phyloP scores from a whole-genome alignment of 2,888 invertebrate species.

The Sminthurinus aureus region DNA sequence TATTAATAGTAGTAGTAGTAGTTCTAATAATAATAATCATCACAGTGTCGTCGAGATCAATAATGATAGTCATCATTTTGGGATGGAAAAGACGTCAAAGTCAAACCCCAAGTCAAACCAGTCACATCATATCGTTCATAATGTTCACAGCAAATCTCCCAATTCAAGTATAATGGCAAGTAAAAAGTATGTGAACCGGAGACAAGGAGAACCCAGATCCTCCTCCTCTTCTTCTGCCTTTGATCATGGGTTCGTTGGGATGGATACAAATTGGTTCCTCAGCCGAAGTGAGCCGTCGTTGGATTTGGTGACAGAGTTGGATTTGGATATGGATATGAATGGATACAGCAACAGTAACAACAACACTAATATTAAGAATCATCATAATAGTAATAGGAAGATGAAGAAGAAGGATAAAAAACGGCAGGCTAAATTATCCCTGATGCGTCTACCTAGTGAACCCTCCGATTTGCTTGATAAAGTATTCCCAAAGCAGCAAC shows the following conservation, averaged over 20 bases:
- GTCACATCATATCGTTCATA: background rate
- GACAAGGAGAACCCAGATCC: background rate
- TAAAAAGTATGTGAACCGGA: background rate
- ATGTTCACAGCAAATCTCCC: background rate
- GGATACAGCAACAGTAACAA: background rate
- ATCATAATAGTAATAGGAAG: background rate
- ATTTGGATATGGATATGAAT: background rate
- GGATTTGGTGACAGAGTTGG: constrained; percentile 2
- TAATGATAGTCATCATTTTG: background rate
- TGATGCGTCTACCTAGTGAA: constrained; percentile 33
- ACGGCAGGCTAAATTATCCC: constrained; percentile 37
- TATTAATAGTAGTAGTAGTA: background rate
- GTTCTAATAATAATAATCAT: background rate
- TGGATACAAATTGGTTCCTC: constrained; percentile 80
- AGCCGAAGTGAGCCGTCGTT: constrained; percentile 75
- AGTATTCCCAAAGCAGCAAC: constrained; percentile 35
- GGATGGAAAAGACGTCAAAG: background rate
- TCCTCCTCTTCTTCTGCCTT: background rate
- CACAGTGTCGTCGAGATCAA: constrained; percentile 36
- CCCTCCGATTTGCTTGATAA: constrained; percentile 40
- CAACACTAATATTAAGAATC: background rate
- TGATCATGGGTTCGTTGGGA: constrained; percentile 46
- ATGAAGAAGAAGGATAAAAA: background rate
- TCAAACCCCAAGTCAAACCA: background rate
- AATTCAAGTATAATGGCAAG: background rate